These are phyloP conservation scores for Epinephelus moara DNA, from an alignment of 2,113 vertebrate genomes.

Conservation along the genomic window DNA sequence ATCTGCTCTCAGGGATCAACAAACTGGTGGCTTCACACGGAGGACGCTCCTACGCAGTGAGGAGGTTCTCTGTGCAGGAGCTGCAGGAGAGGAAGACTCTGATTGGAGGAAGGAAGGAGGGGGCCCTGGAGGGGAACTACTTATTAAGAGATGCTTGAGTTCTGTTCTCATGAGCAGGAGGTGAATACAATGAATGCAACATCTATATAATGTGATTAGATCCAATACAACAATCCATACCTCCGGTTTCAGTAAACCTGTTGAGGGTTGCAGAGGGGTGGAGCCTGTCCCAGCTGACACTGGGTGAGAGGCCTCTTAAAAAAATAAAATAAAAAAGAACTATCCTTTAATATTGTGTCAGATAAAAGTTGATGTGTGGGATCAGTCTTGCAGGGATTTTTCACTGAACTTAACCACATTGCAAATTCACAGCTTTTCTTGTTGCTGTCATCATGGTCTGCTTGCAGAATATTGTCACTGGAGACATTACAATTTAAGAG, in stretches of 20 bases:
- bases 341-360: background rate
- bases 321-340: no score
- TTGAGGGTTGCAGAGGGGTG: no score
- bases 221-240: no score
- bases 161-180: background rate
- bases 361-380: background rate
- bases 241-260: no score
- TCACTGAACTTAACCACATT: background rate
- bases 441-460: background rate
- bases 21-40: slow-evolving; percentile 57
- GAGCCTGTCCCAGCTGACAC: no score
- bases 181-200: background rate
- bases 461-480: background rate
- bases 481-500: background rate
- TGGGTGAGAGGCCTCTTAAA: no score
- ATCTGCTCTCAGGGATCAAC: slow-evolving; percentile 54
- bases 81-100: slow-evolving; percentile 41
- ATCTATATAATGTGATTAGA: background rate
- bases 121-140: background rate
- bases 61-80: slow-evolving; percentile 58
- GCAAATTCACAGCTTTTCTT: background rate
- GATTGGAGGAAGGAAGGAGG: slow-evolving; percentile 19
- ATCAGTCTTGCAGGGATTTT: background rate
- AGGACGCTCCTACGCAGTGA: slow-evolving; percentile 3
- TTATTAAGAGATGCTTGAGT: slow-evolving; percentile 35